Evolutionary conservation across 2,888 invertebrate species (phyloP).

Genomic region (Drosophila quinaria): DNA sequence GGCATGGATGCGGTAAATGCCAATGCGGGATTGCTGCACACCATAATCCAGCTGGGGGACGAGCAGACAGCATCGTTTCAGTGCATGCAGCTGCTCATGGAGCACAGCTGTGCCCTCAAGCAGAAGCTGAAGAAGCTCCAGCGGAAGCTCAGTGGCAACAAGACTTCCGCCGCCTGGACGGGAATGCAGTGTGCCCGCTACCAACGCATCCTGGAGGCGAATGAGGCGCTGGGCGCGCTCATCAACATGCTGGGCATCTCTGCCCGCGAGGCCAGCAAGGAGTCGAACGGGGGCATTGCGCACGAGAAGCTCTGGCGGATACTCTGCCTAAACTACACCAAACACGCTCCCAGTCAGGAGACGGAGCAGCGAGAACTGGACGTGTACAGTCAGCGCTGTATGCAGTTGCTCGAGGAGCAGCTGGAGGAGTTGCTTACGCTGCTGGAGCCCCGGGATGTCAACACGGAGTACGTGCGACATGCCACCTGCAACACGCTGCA

Average conservation of each 20-base stretch:
- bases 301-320: slow-evolving; percentile 90
- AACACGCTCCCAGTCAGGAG: slow-evolving; percentile 79
- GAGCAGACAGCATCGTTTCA: slow-evolving; percentile 89
- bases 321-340: slow-evolving; percentile 86
- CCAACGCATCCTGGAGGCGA: slow-evolving; percentile 87
- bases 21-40: slow-evolving; percentile 88
- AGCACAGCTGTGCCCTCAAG: slow-evolving; percentile 90
- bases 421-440: slow-evolving; percentile 89
- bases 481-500: slow-evolving; percentile 90
- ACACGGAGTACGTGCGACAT: slow-evolving; percentile 86
- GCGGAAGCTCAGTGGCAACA: slow-evolving; percentile 87
- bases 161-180: slow-evolving; percentile 85
- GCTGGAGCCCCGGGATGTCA: slow-evolving; percentile 88
- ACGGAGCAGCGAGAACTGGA: slow-evolving; percentile 57
- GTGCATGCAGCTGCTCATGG: slow-evolving; percentile 91
- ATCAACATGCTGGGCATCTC: slow-evolving; percentile 88
- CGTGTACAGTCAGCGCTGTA: slow-evolving; percentile 60
- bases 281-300: slow-evolving; percentile 86
- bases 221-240: slow-evolving; percentile 88
- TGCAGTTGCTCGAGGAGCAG: slow-evolving; percentile 86
- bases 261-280: slow-evolving; percentile 87
- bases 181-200: slow-evolving; percentile 83
- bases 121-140: slow-evolving; percentile 93
- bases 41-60: slow-evolving; percentile 87
- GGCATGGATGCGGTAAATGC: slow-evolving; percentile 90